These are phyloP conservation scores for Galbula dea DNA, from an alignment of 2,113 vertebrate genomes.

Conservation along the genomic window DNA sequence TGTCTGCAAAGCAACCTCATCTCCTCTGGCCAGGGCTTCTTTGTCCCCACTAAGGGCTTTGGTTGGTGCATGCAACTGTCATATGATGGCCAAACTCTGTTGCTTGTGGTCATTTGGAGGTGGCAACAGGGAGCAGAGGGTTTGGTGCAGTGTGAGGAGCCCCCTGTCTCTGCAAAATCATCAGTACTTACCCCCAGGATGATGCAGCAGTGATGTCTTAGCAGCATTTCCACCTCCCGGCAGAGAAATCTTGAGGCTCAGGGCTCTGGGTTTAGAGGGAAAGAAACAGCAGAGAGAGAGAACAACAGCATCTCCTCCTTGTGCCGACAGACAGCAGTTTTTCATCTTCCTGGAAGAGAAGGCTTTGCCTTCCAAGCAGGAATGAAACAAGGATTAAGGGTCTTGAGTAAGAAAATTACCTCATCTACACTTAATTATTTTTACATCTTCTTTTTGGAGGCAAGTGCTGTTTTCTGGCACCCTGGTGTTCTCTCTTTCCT, in stretches of 20 bases:
- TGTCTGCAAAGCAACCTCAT: neutral
- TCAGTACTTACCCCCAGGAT: rapidly evolving
- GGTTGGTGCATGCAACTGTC: rapidly evolving
- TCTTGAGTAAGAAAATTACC: constrained; percentile 25
- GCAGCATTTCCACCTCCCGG: neutral
- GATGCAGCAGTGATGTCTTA: neutral
- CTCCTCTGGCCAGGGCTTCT: neutral
- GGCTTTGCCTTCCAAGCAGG: neutral
- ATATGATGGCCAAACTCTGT: neutral
- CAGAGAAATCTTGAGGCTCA: neutral
- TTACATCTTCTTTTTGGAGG: constrained; percentile 3
- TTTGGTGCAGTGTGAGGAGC: neutral
- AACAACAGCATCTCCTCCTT: neutral
- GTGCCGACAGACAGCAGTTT: neutral
- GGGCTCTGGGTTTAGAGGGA: neutral
- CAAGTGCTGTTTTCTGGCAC: neutral
- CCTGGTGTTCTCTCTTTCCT: neutral
- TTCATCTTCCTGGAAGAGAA: neutral
- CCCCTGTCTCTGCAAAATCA: neutral
- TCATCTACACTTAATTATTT: constrained; percentile 35
- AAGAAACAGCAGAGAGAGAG: neutral
- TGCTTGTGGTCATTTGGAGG: rapidly evolving
- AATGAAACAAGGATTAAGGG: neutral
- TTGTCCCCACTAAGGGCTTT: neutral
- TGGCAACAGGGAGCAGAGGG: neutral